A percentile compares a stretch with the other conserved stretches of the same genome.
phyloP scores from a whole-genome alignment of 2,888 invertebrate genomes.

The Tenthredo livida region DNA sequence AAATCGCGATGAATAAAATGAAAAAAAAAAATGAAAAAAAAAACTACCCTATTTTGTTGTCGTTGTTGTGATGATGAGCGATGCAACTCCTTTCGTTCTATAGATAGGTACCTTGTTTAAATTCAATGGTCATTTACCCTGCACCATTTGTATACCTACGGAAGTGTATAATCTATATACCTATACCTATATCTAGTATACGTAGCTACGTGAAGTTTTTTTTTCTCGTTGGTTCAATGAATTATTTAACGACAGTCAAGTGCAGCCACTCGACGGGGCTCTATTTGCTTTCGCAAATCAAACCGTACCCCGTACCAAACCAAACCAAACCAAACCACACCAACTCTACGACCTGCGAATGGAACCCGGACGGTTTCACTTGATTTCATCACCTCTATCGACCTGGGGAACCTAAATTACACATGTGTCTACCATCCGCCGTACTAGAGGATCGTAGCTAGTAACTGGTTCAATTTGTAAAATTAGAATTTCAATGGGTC shows the following conservation, averaged over 20 bases:
- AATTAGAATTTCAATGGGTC: background rate
- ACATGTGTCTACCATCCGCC: background rate
- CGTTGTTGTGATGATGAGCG: background rate
- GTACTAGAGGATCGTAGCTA: background rate
- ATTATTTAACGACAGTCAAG: slow-evolving; percentile 72
- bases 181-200: background rate
- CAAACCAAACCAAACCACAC: slow-evolving; percentile 52
- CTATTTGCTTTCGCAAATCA: slow-evolving; percentile 63
- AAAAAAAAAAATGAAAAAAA: too few relatives aligned
- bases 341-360: background rate
- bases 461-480: background rate
- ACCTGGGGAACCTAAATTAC: slow-evolving; percentile 2
- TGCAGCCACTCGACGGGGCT: slow-evolving; percentile 65
- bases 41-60: background rate
- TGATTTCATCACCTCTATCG: slow-evolving; percentile 63
- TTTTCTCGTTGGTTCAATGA: slow-evolving; percentile 66
- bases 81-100: too few relatives aligned
- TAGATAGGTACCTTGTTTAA: too few relatives aligned
- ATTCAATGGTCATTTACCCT: slow-evolving; percentile 29
- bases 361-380: slow-evolving; percentile 57
- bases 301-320: slow-evolving; percentile 58
- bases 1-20: too few relatives aligned
- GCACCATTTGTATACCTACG: too few relatives aligned
- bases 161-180: too few relatives aligned
- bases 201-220: slow-evolving; percentile 45